phyloP scores from a whole-genome alignment of 1,140 invertebrate species.

The Drosophila micromelanica region DNA sequence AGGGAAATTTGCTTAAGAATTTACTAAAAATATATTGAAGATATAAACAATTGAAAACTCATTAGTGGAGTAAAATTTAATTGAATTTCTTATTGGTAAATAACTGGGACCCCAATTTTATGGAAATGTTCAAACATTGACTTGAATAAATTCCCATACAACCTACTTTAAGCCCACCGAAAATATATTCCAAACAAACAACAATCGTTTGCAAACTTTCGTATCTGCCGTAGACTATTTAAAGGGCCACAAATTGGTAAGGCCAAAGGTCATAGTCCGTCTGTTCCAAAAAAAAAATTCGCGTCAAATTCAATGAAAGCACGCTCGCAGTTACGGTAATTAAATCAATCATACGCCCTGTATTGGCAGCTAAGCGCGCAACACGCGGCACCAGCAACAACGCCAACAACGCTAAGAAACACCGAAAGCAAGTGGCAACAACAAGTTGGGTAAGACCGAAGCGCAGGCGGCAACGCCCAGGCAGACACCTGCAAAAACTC shows the following conservation, averaged over 20 bases:
- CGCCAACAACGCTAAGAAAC: no score
- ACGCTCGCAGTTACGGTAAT: constrained; percentile 45
- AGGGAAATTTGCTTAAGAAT: no score
- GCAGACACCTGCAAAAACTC: constrained; percentile 68
- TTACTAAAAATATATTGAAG: no score
- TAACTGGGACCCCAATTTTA: no score
- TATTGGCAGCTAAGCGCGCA: constrained; percentile 56
- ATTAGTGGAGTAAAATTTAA: no score
- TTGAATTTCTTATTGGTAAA: no score
- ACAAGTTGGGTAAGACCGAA: constrained; percentile 5
- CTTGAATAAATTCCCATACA: no score
- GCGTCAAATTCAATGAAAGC: not conserved
- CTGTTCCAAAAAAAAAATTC: not conserved
- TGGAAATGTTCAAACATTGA: no score
- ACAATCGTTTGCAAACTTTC: not conserved
- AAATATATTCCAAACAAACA: not conserved
- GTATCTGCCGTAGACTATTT: constrained; percentile 1
- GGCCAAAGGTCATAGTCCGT: constrained; percentile 1
- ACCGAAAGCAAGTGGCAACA: constrained; percentile 7
- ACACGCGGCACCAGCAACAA: constrained; percentile 6
- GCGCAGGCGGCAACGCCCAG: constrained; percentile 36
- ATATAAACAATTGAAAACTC: no score
- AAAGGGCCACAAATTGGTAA: not conserved
- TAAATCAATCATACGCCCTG: constrained; percentile 78
- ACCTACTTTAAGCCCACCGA: no score